phyloP scores from a whole-genome alignment of 1,140 invertebrate genomes.

The Epicauta chinensis region DNA sequence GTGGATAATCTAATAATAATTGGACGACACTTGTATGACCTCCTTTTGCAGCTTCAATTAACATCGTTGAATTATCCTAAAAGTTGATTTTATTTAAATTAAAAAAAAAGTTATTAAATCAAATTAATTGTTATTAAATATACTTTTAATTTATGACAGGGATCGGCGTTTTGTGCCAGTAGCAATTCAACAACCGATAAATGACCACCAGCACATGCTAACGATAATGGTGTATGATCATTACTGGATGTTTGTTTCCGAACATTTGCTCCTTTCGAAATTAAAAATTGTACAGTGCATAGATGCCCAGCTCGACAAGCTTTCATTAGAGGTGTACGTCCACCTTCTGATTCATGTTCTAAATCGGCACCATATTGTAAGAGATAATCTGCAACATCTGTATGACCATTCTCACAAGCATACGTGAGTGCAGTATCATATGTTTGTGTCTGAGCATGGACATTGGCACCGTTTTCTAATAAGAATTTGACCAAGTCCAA shows the following conservation, averaged over 20 bases:
- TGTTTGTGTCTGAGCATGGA: slow-evolving; percentile 89
- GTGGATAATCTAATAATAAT: slow-evolving; percentile 89
- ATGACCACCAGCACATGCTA: slow-evolving; percentile 96
- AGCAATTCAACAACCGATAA: slow-evolving; percentile 86
- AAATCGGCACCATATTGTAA: slow-evolving; percentile 85
- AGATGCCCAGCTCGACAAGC: slow-evolving; percentile 97
- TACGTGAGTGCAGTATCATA: slow-evolving; percentile 96
- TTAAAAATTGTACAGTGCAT: slow-evolving; percentile 95
- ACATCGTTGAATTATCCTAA: slow-evolving; percentile 94
- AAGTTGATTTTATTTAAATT: slow-evolving; percentile 9
- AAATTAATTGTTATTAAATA: slow-evolving; percentile 4
- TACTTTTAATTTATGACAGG: slow-evolving; percentile 90
- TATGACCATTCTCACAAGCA: slow-evolving; percentile 95
- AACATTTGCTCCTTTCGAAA: slow-evolving; percentile 90
- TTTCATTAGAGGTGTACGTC: slow-evolving; percentile 95
- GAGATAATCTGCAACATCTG: slow-evolving; percentile 86
- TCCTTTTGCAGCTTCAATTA: slow-evolving; percentile 97
- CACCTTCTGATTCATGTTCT: slow-evolving; percentile 91
- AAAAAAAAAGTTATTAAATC: not conserved
- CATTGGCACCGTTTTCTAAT: slow-evolving; percentile 78
- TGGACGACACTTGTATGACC: slow-evolving; percentile 95
- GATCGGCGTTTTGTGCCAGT: slow-evolving; percentile 85
- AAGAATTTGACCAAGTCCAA: slow-evolving; percentile 87
- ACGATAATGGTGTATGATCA: slow-evolving; percentile 93
- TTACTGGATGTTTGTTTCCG: slow-evolving; percentile 94